A percentile compares a stretch with the other conserved stretches of the same genome.
These are phyloP conservation scores for Tortricodes alternella DNA, from an alignment of 2,888 invertebrate species.

Conservation along the genomic window DNA sequence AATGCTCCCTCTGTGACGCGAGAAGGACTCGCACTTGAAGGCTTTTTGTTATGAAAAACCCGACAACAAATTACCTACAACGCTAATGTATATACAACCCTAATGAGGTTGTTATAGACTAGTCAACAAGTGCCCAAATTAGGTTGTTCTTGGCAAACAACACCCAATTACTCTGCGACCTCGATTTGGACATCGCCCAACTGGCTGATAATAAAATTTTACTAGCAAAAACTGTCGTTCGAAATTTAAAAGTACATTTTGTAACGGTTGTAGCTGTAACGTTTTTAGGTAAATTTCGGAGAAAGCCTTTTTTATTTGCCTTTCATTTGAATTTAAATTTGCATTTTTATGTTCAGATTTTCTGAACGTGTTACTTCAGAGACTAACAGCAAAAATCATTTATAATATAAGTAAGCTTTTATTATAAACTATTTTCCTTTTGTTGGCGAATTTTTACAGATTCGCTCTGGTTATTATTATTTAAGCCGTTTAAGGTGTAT, in stretches of 20 bases:
- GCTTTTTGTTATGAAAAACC: not conserved
- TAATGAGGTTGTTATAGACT: constrained; percentile 8
- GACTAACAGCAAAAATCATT: too few relatives aligned
- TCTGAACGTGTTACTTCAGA: too few relatives aligned
- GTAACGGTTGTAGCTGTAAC: not conserved
- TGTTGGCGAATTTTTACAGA: too few relatives aligned
- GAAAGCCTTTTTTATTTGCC: not conserved
- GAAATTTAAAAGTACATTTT: not conserved
- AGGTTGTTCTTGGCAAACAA: constrained; percentile 23
- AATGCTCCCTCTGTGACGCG: too few relatives aligned
- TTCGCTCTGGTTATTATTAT: too few relatives aligned
- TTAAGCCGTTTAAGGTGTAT: too few relatives aligned
- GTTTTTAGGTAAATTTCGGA: not conserved
- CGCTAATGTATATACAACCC: not conserved
- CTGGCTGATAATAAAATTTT: constrained; percentile 19
- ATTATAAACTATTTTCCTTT: too few relatives aligned
- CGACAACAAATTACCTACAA: not conserved
- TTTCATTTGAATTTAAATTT: too few relatives aligned
- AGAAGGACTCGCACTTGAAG: too few relatives aligned
- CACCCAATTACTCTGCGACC: constrained; percentile 13
- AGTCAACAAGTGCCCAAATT: constrained; percentile 30
- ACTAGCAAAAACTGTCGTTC: constrained; percentile 17
- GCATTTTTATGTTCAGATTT: too few relatives aligned
- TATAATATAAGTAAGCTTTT: too few relatives aligned
- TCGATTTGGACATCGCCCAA: constrained; percentile 21